A percentile compares a stretch with the other conserved stretches of the same genome.
Conservation (phyloP, 2,888 invertebrate species). For the Zele albiditarsus region DNA sequence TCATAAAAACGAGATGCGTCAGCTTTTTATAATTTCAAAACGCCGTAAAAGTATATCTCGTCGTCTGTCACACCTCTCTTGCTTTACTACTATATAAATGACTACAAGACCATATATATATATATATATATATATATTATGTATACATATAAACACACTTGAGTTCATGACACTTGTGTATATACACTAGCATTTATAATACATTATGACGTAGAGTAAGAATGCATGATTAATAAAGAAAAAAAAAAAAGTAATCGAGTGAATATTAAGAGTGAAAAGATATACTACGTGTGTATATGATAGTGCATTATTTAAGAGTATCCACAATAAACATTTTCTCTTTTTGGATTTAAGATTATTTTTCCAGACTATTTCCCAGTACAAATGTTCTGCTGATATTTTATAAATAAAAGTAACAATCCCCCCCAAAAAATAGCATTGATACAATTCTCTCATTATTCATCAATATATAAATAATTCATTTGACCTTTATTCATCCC, state of each 20-base stretch:
- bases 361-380: too few relatives aligned
- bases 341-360: too few relatives aligned
- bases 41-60: not conserved
- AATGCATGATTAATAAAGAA: not conserved
- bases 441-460: too few relatives aligned
- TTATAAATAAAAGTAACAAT: too few relatives aligned
- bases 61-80: constrained; percentile 4
- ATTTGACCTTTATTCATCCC: too few relatives aligned
- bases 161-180: not conserved
- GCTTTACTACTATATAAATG: not conserved
- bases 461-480: too few relatives aligned
- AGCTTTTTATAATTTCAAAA: not conserved
- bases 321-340: too few relatives aligned
- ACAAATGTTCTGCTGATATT: too few relatives aligned
- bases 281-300: too few relatives aligned
- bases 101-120: not conserved
- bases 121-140: not conserved
- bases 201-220: not conserved
- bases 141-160: not conserved
- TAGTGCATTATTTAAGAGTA: too few relatives aligned
- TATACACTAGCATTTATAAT: not conserved
- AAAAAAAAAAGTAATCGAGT: not conserved
- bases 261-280: not conserved
- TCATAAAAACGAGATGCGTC: not conserved
- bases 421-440: too few relatives aligned